Conservation (phyloP, 2,888 invertebrate species). For the Drosophila mulleri region DNA sequence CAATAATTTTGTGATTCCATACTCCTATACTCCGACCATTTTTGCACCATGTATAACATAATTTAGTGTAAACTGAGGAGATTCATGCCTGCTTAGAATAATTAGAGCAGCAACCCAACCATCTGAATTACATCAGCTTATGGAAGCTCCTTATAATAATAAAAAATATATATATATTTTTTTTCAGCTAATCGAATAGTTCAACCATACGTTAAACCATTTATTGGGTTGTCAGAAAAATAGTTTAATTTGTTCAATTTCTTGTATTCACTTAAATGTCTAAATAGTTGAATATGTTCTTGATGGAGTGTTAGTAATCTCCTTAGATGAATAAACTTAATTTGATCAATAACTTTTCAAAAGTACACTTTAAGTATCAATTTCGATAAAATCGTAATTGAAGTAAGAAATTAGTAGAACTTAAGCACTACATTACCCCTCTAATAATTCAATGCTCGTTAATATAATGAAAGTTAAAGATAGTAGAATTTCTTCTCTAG, state of each 20-base stretch:
- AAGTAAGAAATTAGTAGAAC: neutral
- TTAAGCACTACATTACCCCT: neutral
- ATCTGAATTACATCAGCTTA: neutral
- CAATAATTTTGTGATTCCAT: constrained; percentile 11
- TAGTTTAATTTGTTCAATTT: neutral
- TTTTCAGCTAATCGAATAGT: too few species aligned
- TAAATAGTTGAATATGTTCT: neutral
- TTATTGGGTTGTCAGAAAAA: neutral
- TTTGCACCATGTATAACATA: neutral
- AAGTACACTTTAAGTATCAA: neutral
- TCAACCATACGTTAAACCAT: neutral
- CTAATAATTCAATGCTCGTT: neutral
- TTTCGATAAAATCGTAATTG: neutral
- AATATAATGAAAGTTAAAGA: constrained; percentile 85
- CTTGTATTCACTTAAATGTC: neutral
- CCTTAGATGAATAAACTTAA: neutral
- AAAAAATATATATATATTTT: too few species aligned
- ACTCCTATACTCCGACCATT: neutral
- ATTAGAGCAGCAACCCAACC: neutral
- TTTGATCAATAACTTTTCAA: neutral
- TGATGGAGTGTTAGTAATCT: neutral
- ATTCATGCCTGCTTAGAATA: neutral
- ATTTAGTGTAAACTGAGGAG: neutral
- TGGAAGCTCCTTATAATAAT: neutral
- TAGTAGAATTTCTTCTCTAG: constrained; percentile 90